These are phyloP conservation scores for Hoplostethus atlanticus DNA, from an alignment of 2,797 vertebrate genomes.

Conservation along the genomic window DNA sequence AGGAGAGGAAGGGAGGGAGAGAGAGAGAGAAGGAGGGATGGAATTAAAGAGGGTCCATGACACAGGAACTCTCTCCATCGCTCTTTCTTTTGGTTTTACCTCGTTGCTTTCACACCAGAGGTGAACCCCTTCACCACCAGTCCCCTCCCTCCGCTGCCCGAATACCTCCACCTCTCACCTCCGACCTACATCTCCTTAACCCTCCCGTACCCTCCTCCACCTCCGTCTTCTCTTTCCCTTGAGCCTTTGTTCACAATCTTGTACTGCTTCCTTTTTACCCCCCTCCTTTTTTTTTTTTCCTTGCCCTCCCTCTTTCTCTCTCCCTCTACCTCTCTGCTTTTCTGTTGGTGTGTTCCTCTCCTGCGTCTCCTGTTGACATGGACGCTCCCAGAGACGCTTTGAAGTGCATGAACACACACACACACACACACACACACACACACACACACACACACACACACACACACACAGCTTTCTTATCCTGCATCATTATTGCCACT, in stretches of 20 bases:
- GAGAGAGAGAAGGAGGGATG: conserved; percentile 54
- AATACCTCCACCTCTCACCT: conserved; percentile 74
- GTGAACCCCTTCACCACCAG: conserved; percentile 67
- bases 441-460: not conserved
- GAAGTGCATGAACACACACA: conserved; percentile 52
- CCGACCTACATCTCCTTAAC: conserved; percentile 73
- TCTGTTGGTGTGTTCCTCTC: conserved; percentile 54
- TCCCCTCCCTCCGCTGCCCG: conserved; percentile 37
- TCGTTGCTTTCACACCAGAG: conserved; percentile 77
- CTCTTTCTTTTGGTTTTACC: conserved; percentile 74
- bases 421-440: too few relatives aligned
- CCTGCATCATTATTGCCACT: conserved; percentile 82
- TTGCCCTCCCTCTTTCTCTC: conserved; percentile 9
- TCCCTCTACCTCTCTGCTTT: conserved; percentile 52
- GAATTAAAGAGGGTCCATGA: conserved; percentile 76
- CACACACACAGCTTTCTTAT: conserved; percentile 65
- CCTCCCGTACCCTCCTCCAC: conserved; percentile 60
- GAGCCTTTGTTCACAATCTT: conserved; percentile 76
- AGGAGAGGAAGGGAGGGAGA: conserved; percentile 31
- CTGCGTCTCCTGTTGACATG: conserved; percentile 74
- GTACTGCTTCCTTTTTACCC: conserved; percentile 76
- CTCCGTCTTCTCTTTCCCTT: conserved; percentile 61
- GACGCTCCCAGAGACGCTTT: conserved; percentile 72
- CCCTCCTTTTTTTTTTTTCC: conserved; percentile 34
- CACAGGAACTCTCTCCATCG: conserved; percentile 81